These are phyloP conservation scores for Lithobates pipiens DNA, from an alignment of 2,797 vertebrate species.

Conservation along the genomic window DNA sequence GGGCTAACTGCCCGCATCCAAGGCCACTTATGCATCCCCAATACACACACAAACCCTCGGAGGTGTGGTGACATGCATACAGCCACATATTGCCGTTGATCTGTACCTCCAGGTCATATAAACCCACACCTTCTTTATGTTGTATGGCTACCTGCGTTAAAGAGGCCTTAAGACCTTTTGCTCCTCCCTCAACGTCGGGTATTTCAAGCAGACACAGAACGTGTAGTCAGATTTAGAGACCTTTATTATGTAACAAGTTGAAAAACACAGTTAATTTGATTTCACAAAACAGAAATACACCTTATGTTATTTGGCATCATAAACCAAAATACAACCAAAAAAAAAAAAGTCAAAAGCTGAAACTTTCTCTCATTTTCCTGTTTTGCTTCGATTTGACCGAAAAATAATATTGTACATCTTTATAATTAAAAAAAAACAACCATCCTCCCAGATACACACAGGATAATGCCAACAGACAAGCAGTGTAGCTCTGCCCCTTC, in stretches of 20 bases:
- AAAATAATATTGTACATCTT: conserved; percentile 50
- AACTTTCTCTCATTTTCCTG: background rate
- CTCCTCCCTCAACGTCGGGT: background rate
- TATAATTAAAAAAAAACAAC: conserved; percentile 24
- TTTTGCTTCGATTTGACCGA: conserved; percentile 12
- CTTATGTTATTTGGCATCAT: conserved; percentile 23
- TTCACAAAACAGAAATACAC: conserved; percentile 19
- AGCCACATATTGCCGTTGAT: too few species aligned
- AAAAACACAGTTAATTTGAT: conserved; percentile 28
- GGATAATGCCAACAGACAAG: conserved; percentile 4
- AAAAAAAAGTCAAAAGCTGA: conserved; percentile 35
- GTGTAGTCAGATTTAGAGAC: background rate
- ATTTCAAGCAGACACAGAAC: background rate
- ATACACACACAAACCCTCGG: too few species aligned
- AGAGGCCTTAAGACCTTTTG: too few species aligned
- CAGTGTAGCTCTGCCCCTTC: background rate
- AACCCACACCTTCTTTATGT: too few species aligned
- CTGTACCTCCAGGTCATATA: too few species aligned
- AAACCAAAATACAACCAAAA: conserved; percentile 30
- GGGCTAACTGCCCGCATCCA: too few species aligned
- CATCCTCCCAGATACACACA: conserved; percentile 16
- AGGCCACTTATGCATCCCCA: too few species aligned
- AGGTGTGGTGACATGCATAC: too few species aligned
- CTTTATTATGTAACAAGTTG: conserved; percentile 38
- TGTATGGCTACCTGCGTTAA: too few species aligned